Evolutionary conservation across 2,113 vertebrate genomes (phyloP).

Genomic region (Psilopogon haemacephalus): DNA sequence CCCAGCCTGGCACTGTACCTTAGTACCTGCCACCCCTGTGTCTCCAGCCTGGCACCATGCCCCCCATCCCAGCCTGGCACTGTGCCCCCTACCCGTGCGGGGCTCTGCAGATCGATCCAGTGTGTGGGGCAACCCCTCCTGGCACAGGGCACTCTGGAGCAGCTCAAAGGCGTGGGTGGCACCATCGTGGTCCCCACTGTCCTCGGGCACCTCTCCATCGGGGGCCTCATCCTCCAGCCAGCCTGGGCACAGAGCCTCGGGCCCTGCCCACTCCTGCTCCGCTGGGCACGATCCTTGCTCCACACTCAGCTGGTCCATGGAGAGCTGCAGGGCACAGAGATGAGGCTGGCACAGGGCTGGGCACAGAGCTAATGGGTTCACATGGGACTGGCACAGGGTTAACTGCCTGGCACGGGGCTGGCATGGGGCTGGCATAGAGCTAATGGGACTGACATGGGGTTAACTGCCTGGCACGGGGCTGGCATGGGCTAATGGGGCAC

Average conservation of each 20-base stretch:
- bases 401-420: background rate
- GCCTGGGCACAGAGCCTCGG: conserved; percentile 27
- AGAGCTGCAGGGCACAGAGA: background rate
- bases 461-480: no score
- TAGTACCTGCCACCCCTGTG: background rate
- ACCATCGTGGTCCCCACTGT: background rate
- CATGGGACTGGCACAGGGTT: no score
- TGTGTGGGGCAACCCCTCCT: conserved; percentile 37
- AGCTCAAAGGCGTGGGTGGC: background rate
- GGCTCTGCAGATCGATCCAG: background rate
- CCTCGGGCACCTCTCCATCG: background rate
- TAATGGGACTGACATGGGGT: no score
- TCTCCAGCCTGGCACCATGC: background rate
- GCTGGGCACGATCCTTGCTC: background rate
- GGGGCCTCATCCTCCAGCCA: conserved; percentile 28
- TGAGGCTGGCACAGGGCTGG: background rate
- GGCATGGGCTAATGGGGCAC: no score
- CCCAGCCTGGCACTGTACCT: rapidly evolving
- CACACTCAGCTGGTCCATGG: background rate
- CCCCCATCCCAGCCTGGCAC: background rate
- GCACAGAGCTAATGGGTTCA: no score
- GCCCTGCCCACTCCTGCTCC: conserved; percentile 26
- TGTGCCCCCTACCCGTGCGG: background rate
- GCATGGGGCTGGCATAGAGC: background rate
- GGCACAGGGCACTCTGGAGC: conserved; percentile 26